phyloP scores from a whole-genome alignment of 1,140 invertebrate species.

The Brachionus rotundiformis region DNA sequence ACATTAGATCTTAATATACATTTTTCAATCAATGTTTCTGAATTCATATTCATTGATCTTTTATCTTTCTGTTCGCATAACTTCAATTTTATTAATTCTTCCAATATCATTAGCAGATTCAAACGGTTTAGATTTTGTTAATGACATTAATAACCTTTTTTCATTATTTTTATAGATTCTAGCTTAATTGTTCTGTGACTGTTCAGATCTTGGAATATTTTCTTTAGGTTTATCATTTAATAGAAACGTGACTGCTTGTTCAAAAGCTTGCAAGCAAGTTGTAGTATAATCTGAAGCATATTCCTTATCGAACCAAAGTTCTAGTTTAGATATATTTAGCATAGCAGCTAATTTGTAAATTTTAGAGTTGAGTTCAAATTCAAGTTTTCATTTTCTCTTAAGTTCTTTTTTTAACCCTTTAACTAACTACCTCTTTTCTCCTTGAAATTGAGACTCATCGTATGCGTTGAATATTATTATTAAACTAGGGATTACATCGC shows the following conservation, averaged over 20 bases:
- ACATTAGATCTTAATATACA: no score
- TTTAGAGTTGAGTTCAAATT: neutral
- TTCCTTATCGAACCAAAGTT: neutral
- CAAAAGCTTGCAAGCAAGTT: neutral
- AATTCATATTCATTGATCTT: no score
- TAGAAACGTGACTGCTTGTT: neutral
- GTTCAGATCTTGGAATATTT: neutral
- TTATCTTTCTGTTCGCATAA: neutral
- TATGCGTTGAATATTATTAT: neutral
- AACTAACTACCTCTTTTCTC: neutral
- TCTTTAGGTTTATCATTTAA: slow-evolving; percentile 1
- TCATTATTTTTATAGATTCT: neutral
- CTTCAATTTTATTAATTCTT: slow-evolving; percentile 1
- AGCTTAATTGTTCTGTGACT: neutral
- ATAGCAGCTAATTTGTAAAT: neutral
- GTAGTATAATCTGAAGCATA: neutral
- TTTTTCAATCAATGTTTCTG: no score
- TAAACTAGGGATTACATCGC: neutral
- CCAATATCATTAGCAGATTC: neutral
- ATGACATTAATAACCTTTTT: slow-evolving; percentile 1
- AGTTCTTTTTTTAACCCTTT: neutral
- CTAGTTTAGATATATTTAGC: neutral
- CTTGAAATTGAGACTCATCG: slow-evolving; percentile 5
- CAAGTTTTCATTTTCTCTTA: neutral
- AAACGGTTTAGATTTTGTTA: neutral